phyloP scores from a whole-genome alignment of 2,888 invertebrate genomes.

The Lucinisca nassula region DNA sequence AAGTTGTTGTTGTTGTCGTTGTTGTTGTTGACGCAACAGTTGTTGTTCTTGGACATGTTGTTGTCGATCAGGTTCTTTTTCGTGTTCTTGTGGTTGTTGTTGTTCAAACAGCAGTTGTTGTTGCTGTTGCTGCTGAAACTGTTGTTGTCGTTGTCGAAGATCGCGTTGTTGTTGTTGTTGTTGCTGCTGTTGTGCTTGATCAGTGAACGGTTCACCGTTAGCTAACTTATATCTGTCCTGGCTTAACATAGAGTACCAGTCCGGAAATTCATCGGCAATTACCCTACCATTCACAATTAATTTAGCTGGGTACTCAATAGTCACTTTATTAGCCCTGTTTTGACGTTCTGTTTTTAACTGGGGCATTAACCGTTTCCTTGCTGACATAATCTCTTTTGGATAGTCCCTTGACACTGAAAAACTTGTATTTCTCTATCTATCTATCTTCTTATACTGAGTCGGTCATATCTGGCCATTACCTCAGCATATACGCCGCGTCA shows the following conservation, averaged over 20 bases:
- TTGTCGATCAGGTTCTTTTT: background rate
- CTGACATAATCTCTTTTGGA: conserved; percentile 21
- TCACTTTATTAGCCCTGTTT: background rate
- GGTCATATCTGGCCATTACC: too few species aligned
- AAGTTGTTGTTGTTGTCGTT: too few species aligned
- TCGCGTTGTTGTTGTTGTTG: background rate
- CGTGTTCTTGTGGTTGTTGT: background rate
- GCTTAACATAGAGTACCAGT: background rate
- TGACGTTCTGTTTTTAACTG: background rate
- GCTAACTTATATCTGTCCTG: background rate
- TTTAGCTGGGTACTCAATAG: conserved; percentile 22
- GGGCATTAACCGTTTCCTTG: conserved; percentile 10
- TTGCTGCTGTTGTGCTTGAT: background rate
- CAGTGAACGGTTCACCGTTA: background rate
- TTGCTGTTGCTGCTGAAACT: background rate
- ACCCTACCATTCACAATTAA: conserved; percentile 9
- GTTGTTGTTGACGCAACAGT: background rate
- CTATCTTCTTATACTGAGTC: too few species aligned
- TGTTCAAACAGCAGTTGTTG: background rate
- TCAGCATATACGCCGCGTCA: background rate
- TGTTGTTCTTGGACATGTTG: too few species aligned
- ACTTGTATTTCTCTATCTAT: background rate
- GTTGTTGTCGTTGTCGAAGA: background rate
- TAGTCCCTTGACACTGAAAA: conserved; percentile 28
- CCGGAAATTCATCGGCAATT: conserved; percentile 21